phyloP scores from a whole-genome alignment of 1,140 invertebrate species.

The Colletes gigas region DNA sequence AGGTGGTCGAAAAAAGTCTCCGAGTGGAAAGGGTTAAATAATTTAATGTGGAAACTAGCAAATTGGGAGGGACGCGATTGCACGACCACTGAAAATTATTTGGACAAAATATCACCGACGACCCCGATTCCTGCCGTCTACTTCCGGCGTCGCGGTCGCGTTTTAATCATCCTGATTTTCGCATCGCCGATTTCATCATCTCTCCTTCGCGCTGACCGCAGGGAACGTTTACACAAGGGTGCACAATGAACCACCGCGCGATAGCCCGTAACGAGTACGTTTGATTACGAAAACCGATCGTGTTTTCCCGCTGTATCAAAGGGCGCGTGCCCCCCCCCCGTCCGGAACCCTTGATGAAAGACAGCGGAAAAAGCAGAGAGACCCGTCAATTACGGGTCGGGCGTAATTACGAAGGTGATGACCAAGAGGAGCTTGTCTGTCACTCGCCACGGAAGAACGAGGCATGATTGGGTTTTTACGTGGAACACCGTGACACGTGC shows the following conservation, averaged over 20 bases:
- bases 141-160: background rate
- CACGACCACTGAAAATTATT: too few species aligned
- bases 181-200: background rate
- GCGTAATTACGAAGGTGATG: conserved; percentile 37
- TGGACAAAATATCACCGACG: background rate
- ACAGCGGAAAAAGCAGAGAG: conserved; percentile 10
- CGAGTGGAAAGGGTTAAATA: too few species aligned
- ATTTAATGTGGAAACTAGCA: too few species aligned
- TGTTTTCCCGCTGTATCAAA: background rate
- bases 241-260: background rate
- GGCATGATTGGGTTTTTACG: conserved; percentile 34
- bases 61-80: too few species aligned
- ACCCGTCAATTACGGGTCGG: conserved; percentile 11
- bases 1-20: too few species aligned
- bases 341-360: background rate
- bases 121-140: too few species aligned
- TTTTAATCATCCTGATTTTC: background rate
- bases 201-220: background rate
- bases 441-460: conserved; percentile 13
- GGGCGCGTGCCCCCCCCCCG: background rate
- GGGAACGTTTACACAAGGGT: background rate
- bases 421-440: background rate
- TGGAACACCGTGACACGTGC: conserved; percentile 18
- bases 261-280: background rate
- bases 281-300: background rate